Evolutionary conservation across 2,113 vertebrate species (phyloP), one percentile per base, ranked within the genome.

Genomic region (Raja brachyura): DNA sequence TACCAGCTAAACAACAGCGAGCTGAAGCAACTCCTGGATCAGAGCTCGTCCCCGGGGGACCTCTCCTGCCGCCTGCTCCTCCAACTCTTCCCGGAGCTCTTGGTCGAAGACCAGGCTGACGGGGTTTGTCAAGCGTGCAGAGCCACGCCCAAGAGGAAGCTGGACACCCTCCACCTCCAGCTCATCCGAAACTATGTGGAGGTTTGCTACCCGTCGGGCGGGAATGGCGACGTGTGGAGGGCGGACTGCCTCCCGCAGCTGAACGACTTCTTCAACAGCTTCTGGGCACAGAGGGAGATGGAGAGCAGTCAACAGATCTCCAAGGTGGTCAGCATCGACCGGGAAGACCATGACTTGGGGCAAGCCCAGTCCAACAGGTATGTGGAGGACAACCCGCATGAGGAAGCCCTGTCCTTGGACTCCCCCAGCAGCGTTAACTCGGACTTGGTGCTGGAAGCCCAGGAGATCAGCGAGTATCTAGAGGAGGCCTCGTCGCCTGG

Each of bases 261-360:
- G 7, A 99, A 98, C 28, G 98, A 99, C 95, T 99, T 99, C 94
- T 98, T 99, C 95, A 98, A 98, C 94, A 97, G 97, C 90, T 99
- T 99, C 95, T 99, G 98, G 98, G 97, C 98, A 9, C 98, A 99
- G 96, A 97, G 98, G 94, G 98, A 99, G 93, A 98, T 98, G 98
- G 98, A 99, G 94, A 97, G 96, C 75, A 96, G 96, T 93, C 97
- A 97, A 93, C 94, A 95, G 75, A 96, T 97, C 6, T 94, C 94
- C 8, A 97, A 97, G 95, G 97, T 97, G 28, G 95, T 97, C 0
- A 93, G 96, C 56, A 93, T 94, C 94, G 97, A 98, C 76, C 98
- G 98, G 93, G n/a, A 96, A 0, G 97, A 98, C 93, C 97, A 95
- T 48, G 39, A 48, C 39, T 48, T 48, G 39, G 39, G 39, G 39